Conservation (phyloP, 2,113 vertebrate species). For the Plecotus auritus region DNA sequence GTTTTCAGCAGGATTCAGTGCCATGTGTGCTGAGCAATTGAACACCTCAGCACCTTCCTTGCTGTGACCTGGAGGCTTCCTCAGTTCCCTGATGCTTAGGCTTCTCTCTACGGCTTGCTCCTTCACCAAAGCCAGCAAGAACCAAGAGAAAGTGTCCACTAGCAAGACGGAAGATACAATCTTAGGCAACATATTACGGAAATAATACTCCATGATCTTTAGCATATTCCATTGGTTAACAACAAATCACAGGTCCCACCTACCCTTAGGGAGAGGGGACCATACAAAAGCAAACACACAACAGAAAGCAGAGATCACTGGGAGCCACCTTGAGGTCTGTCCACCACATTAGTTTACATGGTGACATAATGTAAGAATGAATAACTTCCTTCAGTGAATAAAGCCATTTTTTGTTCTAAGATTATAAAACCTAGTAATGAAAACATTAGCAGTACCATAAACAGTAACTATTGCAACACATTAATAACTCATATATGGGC, state of each 20-base stretch:
- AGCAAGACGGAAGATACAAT: neutral
- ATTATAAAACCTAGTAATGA: neutral
- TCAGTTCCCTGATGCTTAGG: neutral
- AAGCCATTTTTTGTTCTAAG: neutral
- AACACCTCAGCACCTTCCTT: neutral
- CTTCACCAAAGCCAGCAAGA: neutral
- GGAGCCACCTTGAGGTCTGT: neutral
- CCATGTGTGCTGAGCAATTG: neutral
- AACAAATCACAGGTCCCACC: neutral
- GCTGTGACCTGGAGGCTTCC: too few species aligned
- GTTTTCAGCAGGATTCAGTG: neutral
- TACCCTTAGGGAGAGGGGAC: neutral
- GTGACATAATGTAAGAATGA: neutral
- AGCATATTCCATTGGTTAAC: neutral
- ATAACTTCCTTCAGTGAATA: neutral
- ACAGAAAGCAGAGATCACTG: neutral
- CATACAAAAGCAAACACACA: neutral
- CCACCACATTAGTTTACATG: neutral
- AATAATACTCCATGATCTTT: neutral
- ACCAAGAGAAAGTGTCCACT: neutral
- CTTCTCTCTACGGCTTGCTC: neutral
- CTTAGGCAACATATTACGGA: neutral
- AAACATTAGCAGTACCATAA: neutral
- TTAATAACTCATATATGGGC: neutral
- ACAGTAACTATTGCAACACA: neutral